Evolutionary conservation across 2,888 invertebrate genomes (phyloP), one percentile per base, ranked within the genome.

Genomic region (Chloromyia formosa): DNA sequence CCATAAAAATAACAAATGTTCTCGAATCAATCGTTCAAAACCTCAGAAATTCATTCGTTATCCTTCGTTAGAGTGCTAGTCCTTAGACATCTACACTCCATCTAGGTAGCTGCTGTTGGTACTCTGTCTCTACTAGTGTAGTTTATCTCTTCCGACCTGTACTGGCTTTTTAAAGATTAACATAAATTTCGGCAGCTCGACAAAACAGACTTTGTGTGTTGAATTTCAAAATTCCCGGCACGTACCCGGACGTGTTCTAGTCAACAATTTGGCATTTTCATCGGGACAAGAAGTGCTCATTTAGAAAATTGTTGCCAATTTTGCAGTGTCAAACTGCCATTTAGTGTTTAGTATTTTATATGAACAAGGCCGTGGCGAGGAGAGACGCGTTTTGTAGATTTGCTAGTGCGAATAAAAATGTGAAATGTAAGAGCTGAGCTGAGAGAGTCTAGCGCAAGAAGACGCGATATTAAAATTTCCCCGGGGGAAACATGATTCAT

Each of bases 271-370:
- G 56, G 56, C 71, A 71, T 71, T 71, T 71, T 71, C 71, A 71
- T 71, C 71, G 20, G 56, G 40, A 71, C 71, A 71, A 71, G 71
- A 71, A 71, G 71, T 58, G 71, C 71, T 71, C 71, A 71, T 71
- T 71, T 71, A 71, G 71, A 71, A 71, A 71, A 71, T 71, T 71
- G 71, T 53, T 71, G 56, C 71, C 71, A 71, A 71, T 71, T 71
- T 71, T n/a, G 58, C 56, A 71, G 71, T 69, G 69, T 71, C 71
- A 71, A 71, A 71, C 71, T 40, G 42, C 40, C 40, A 71, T 35
- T 56, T 54, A 56, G 56, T 35, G 27, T 35, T 35, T 35, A 69
- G 40, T n/a, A n/a, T n/a, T n/a, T 56, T 71, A 71, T n/a, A 22
- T 27, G 69, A 12, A 16, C 10, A 40, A 23, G 12, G n/a, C 49